A percentile compares a stretch with the other conserved stretches of the same genome.
Evolutionary conservation across 2,113 vertebrate species (phyloP).

Genomic region (Typhlomys cinereus): DNA sequence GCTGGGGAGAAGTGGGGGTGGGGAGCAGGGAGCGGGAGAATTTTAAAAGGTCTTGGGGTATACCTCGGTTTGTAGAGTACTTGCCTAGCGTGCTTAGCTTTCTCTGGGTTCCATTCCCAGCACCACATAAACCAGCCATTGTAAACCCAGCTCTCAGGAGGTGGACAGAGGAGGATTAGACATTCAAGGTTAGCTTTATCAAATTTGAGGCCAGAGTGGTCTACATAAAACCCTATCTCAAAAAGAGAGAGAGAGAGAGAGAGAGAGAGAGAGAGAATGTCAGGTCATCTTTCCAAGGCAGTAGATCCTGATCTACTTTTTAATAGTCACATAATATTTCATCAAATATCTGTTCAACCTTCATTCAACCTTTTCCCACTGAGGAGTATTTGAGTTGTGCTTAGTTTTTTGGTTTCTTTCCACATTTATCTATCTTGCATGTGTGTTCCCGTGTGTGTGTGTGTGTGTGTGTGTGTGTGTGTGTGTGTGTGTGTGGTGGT

Average conservation of each 20-base stretch:
- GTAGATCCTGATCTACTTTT: neutral
- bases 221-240: no score
- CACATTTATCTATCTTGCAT: no score
- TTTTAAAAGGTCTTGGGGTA: neutral
- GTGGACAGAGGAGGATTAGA: no score
- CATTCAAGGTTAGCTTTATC: neutral
- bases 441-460: no score
- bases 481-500: no score
- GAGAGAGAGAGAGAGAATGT: no score
- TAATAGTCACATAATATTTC: neutral
- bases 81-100: neutral
- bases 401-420: fast-evolving
- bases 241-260: no score
- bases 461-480: no score
- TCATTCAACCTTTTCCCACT: no score
- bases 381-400: fast-evolving
- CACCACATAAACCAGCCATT: neutral
- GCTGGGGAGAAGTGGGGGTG: no score
- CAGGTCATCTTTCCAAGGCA: no score
- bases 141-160: neutral
- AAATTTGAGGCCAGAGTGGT: no score
- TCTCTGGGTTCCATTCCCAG: neutral
- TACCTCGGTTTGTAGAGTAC: neutral
- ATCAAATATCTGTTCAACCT: fast-evolving
- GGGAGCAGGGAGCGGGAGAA: neutral